Conservation (phyloP, 2,888 invertebrate species). For the Rhamphomyia laevipes region DNA sequence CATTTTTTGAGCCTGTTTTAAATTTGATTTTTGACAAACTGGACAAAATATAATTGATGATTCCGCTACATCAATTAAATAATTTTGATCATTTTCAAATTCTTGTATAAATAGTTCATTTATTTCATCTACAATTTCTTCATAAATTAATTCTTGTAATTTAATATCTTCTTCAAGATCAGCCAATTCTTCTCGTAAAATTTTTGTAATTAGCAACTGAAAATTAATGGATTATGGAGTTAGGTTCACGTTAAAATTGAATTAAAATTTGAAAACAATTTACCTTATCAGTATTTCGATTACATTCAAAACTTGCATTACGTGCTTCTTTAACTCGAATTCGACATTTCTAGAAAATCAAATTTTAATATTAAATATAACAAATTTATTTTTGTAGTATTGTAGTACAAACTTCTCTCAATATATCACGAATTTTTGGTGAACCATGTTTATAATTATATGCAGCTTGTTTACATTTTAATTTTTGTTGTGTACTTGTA, state of each 20-base stretch:
- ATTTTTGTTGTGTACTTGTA: constrained; percentile 29
- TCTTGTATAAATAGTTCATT: constrained; percentile 30
- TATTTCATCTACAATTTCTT: constrained; percentile 27
- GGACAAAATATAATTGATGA: constrained; percentile 42
- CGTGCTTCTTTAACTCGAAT: constrained; percentile 28
- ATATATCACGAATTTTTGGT: constrained; percentile 27
- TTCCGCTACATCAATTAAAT: constrained; percentile 27
- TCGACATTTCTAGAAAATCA: constrained; percentile 27
- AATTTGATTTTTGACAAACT: constrained; percentile 40
- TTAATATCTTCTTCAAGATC: constrained; percentile 27
- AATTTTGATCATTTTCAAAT: constrained; percentile 23
- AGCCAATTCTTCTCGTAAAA: constrained; percentile 27
- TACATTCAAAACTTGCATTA: constrained; percentile 18
- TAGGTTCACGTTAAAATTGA: neutral
- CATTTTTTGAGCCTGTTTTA: constrained; percentile 24
- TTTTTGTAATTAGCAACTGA: constrained; percentile 16
- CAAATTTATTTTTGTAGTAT: neutral
- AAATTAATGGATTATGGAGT: neutral
- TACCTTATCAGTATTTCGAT: constrained; percentile 13
- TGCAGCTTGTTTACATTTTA: constrained; percentile 25
- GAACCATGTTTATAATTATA: constrained; percentile 25
- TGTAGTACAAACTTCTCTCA: constrained; percentile 24
- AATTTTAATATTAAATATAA: neutral
- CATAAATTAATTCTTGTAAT: constrained; percentile 28
- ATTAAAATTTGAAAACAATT: neutral